Conservation (phyloP, 2,888 invertebrate genomes). For the Pycnomerus fuliginosus region DNA sequence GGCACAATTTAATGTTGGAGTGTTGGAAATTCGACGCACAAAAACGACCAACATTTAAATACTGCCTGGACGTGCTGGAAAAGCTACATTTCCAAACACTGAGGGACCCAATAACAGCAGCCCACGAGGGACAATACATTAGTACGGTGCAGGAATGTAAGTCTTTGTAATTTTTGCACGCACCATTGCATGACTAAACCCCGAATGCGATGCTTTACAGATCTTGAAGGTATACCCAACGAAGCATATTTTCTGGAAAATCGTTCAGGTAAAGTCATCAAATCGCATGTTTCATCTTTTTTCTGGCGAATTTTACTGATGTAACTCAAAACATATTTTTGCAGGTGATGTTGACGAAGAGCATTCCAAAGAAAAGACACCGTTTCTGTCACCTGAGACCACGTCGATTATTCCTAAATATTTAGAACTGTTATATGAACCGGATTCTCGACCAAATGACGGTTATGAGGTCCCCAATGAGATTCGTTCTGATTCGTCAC, state of each 20-base stretch:
- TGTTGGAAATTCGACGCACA: conserved; percentile 88
- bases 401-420: conserved; percentile 59
- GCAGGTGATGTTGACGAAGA: conserved; percentile 53
- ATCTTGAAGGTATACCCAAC: conserved; percentile 70
- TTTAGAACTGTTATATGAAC: conserved; percentile 65
- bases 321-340: conserved; percentile 23
- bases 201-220: conserved; percentile 50
- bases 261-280: conserved; percentile 56
- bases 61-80: conserved; percentile 69
- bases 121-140: conserved; percentile 55
- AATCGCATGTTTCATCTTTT: conserved; percentile 8
- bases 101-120: conserved; percentile 48
- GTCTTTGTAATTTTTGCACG: conserved; percentile 26
- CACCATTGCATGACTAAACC: conserved; percentile 17
- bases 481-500: too few species aligned
- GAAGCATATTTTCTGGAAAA: conserved; percentile 77
- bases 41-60: conserved; percentile 82
- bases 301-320: conserved; percentile 14
- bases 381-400: conserved; percentile 48
- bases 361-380: conserved; percentile 53
- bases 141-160: conserved; percentile 52
- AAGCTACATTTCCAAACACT: conserved; percentile 44
- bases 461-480: conserved; percentile 66
- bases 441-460: conserved; percentile 53
- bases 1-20: conserved; percentile 79